Evolutionary conservation across 1,140 invertebrate genomes (phyloP).

Genomic region (Drosophila pallidifrons): DNA sequence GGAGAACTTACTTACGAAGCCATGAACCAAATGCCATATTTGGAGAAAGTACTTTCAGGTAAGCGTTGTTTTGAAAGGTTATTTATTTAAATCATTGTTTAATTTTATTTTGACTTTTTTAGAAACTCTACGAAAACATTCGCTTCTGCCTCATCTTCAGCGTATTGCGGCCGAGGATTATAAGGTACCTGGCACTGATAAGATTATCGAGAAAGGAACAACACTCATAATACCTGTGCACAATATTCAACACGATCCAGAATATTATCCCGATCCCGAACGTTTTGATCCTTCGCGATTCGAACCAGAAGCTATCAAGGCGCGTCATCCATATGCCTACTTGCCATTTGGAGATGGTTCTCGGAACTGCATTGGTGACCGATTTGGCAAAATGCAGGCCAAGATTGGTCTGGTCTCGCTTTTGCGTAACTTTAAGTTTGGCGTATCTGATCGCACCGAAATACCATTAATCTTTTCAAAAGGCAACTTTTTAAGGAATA

Average conservation of each 20-base stretch:
- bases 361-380: constrained; percentile 86
- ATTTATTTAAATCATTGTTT: constrained; percentile 20
- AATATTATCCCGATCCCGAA: constrained; percentile 86
- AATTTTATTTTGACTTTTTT: too few species aligned
- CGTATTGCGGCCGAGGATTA: too few species aligned
- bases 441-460: constrained; percentile 70
- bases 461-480: constrained; percentile 39
- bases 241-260: too few species aligned
- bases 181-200: too few species aligned
- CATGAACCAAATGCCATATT: constrained; percentile 76
- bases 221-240: too few species aligned
- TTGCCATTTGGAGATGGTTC: constrained; percentile 87
- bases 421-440: constrained; percentile 77
- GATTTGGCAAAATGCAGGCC: constrained; percentile 88
- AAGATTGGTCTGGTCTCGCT: constrained; percentile 86
- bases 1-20: constrained; percentile 75
- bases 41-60: constrained; percentile 73
- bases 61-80: constrained; percentile 59
- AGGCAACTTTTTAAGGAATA: too few species aligned
- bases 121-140: too few species aligned
- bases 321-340: constrained; percentile 85
- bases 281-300: constrained; percentile 89
- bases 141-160: too few species aligned
- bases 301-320: constrained; percentile 85
- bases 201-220: too few species aligned